phyloP scores from a whole-genome alignment of 2,113 vertebrate genomes.

The Muscicapa adusta region DNA sequence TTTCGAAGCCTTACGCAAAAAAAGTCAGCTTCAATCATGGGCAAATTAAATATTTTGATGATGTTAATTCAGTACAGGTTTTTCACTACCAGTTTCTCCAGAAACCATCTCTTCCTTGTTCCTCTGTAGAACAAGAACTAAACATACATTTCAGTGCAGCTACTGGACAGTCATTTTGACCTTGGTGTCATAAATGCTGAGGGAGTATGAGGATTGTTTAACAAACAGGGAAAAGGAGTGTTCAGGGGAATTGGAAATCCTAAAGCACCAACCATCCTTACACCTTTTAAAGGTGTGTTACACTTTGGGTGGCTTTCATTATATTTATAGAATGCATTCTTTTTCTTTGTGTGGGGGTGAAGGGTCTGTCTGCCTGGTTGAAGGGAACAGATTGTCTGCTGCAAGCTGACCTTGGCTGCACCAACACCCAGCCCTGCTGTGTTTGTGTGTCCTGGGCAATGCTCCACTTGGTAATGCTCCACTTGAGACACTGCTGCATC shows the following conservation, averaged over 20 bases:
- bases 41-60: neutral
- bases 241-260: neutral
- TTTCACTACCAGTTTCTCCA: neutral
- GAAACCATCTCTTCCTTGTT: neutral
- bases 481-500: fast-evolving
- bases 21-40: neutral
- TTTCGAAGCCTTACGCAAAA: neutral
- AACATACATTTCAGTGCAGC: neutral
- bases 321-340: neutral
- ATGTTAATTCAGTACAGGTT: neutral
- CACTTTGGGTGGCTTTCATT: neutral
- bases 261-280: neutral
- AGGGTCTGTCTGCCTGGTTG: neutral
- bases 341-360: fast-evolving
- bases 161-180: neutral
- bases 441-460: neutral
- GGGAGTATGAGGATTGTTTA: neutral
- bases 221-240: neutral
- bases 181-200: neutral
- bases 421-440: fast-evolving
- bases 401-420: neutral
- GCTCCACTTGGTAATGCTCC: neutral
- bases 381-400: neutral
- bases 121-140: neutral
- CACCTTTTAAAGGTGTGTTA: neutral